Evolutionary conservation across 2,888 invertebrate genomes (phyloP).

Genomic region (Pediacus dermestoides): DNA sequence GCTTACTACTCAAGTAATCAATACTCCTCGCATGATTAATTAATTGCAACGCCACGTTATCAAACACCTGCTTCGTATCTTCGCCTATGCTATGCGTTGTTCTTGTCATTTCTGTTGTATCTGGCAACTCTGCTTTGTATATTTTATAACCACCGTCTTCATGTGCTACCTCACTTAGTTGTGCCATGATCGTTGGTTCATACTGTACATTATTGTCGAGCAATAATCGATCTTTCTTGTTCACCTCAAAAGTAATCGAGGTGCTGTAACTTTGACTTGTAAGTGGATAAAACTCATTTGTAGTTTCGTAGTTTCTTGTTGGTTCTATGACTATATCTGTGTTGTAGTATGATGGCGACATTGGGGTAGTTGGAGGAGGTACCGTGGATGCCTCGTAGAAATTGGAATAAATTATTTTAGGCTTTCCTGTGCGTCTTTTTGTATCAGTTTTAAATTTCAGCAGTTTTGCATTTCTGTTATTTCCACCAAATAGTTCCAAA

Average conservation of each 20-base stretch:
- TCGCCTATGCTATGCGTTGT: slow-evolving; percentile 14
- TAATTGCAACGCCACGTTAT: slow-evolving; percentile 44
- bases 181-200: slow-evolving; percentile 23
- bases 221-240: slow-evolving; percentile 37
- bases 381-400: slow-evolving; percentile 36
- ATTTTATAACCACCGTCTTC: slow-evolving; percentile 25
- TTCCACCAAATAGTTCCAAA: slow-evolving; percentile 29
- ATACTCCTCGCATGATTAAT: slow-evolving; percentile 48
- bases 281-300: slow-evolving; percentile 26
- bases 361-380: slow-evolving; percentile 21
- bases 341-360: slow-evolving; percentile 6
- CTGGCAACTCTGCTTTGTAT: slow-evolving; percentile 30
- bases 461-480: slow-evolving; percentile 12
- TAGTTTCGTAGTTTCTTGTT: slow-evolving; percentile 22
- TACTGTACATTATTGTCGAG: slow-evolving; percentile 2
- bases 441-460: neutral
- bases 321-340: no score
- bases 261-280: slow-evolving; percentile 54
- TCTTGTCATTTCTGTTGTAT: slow-evolving; percentile 9
- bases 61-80: slow-evolving; percentile 31
- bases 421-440: slow-evolving; percentile 10
- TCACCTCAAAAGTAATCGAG: slow-evolving; percentile 55
- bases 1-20: slow-evolving; percentile 33
- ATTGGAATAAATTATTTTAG: slow-evolving; percentile 40
- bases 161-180: slow-evolving; percentile 22